Conservation (phyloP, 2,888 invertebrate species). For the Stenchaetothrips biformis region DNA sequence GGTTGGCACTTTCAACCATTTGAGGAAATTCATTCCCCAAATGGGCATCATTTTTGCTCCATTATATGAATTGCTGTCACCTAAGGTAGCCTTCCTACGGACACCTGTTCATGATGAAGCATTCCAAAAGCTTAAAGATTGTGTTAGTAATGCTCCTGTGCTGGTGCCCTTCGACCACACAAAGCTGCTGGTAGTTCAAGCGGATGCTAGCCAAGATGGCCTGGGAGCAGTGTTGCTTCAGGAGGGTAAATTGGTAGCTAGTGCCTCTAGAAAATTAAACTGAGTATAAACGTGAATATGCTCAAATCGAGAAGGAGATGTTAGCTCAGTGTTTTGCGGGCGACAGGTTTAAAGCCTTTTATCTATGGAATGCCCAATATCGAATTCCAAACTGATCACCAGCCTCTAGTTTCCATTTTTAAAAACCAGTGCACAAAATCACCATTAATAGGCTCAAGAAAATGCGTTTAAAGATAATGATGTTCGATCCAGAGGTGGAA, state of each 20-base stretch:
- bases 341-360: background rate
- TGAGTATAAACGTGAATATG: constrained; percentile 27
- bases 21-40: constrained; percentile 23
- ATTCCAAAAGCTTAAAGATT: constrained; percentile 26
- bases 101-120: constrained; percentile 22
- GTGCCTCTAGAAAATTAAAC: constrained; percentile 30
- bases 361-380: constrained; percentile 23
- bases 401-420: constrained; percentile 17
- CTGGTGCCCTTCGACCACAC: constrained; percentile 30
- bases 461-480: constrained; percentile 28
- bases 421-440: constrained; percentile 2
- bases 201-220: constrained; percentile 31
- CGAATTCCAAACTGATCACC: constrained; percentile 21
- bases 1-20: background rate
- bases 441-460: constrained; percentile 16
- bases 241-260: constrained; percentile 31
- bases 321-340: background rate
- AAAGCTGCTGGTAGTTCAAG: constrained; percentile 30
- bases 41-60: constrained; percentile 27
- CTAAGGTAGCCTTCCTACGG: constrained; percentile 19
- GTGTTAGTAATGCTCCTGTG: constrained; percentile 29
- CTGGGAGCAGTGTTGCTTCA: constrained; percentile 31
- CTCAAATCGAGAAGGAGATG: constrained; percentile 34
- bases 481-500: constrained; percentile 28
- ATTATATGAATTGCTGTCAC: constrained; percentile 30